Evolutionary conservation across 2,888 invertebrate genomes (phyloP), one percentile per base, ranked within the genome.

Genomic region (Masnerella sp.): DNA sequence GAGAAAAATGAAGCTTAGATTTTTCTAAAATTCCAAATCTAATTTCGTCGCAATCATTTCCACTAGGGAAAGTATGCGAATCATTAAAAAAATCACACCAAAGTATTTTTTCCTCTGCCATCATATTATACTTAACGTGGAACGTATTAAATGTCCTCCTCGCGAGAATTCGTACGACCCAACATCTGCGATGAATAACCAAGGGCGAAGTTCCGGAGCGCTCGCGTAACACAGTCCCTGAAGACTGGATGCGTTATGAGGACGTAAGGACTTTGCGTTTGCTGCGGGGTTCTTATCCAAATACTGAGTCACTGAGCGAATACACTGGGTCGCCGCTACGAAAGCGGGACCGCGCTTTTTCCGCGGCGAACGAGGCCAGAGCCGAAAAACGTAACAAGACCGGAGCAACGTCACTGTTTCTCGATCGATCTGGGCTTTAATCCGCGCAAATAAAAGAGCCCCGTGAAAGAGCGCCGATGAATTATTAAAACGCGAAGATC

Each of bases 261-360:
- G 65, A 69, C 65, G 61, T 49, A 74, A 70, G 69, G 64, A 74
- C 74, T 69, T 70, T 69, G 69, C 59, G 62, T 69, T 68, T 52
- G 47, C 69, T 69, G 59, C 59, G 76, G 81, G 82, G 81, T 71
- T 76, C 80, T 81, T 84, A 81, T 82, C 80, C 82, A 85, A 85
- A 85, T 84, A 86, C 83, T 85, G 85, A 85, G 83, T 86, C 85
- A 85, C 81, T 83, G 78, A 77, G 81, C 83, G 83, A 85, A 85
- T 83, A 84, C 20, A 69, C 69, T 59, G 59, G 45, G 52, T 64
- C 52, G 54, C 74, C 73, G 58, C 43, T 47, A 54, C 45, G 40
- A 64, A 62, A 52, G 52, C 47, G 47, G 34, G 42, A 18, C 36
- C 20, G 42, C 22, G 12, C 12, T 40, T 38, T 58, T 58, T 58